Evolutionary conservation across 1,140 invertebrate species (phyloP).

Genomic region (Saccostrea cuccullata): DNA sequence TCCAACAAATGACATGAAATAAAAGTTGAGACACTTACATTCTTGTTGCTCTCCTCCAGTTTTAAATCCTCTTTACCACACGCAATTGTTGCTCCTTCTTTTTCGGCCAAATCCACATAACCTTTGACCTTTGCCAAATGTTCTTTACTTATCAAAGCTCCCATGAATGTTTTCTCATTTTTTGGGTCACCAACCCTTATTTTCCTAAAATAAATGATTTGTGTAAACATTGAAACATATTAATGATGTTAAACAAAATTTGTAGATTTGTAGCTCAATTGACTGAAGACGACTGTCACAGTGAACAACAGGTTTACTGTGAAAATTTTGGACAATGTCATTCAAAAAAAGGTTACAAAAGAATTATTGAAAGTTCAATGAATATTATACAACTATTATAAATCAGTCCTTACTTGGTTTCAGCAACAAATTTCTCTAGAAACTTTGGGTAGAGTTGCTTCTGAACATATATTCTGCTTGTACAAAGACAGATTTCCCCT

Average conservation of each 20-base stretch:
- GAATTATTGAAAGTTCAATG: no score
- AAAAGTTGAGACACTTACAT: constrained; percentile 62
- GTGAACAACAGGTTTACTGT: no score
- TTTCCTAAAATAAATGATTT: constrained; percentile 71
- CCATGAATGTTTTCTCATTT: constrained; percentile 77
- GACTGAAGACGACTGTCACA: no score
- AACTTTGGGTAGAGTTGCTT: constrained; percentile 79
- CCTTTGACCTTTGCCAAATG: constrained; percentile 81
- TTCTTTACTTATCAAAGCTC: constrained; percentile 80
- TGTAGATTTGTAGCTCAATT: no score
- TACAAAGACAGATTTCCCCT: constrained; percentile 83
- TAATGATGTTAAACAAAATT: no score
- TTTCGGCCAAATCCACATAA: constrained; percentile 77
- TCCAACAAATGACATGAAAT: no score
- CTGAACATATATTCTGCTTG: constrained; percentile 82
- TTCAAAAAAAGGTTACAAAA: no score
- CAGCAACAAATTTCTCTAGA: constrained; percentile 79
- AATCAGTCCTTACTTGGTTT: constrained; percentile 75
- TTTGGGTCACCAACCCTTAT: constrained; percentile 81
- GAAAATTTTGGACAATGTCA: no score
- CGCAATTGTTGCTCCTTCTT: constrained; percentile 73
- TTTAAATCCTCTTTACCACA: constrained; percentile 74
- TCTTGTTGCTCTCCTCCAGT: constrained; percentile 70
- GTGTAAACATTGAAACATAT: no score
- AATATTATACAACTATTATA: no score